These are phyloP conservation scores for Neoniphon sammara DNA, from an alignment of 2,797 vertebrate genomes.

Conservation along the genomic window DNA sequence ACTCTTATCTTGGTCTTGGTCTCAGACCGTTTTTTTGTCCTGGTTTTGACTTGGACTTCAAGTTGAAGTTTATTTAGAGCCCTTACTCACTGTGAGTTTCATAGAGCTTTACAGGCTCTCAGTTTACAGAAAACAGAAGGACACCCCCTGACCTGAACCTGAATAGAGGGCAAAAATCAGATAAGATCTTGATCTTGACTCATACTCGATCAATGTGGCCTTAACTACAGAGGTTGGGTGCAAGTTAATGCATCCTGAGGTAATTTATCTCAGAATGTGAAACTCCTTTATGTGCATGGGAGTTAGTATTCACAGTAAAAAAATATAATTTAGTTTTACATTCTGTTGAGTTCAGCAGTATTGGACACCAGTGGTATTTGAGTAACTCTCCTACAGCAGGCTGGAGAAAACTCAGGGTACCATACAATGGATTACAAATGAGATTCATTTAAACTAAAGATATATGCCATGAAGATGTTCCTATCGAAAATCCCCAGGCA, in stretches of 20 bases:
- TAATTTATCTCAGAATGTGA: slow-evolving; percentile 24
- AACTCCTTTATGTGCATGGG: slow-evolving; percentile 17
- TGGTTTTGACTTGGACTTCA: background rate
- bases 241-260: slow-evolving; percentile 3
- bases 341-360: slow-evolving; percentile 60
- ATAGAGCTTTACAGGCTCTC: too few relatives aligned
- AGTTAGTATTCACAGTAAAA: slow-evolving; percentile 34
- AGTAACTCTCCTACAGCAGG: slow-evolving; percentile 29
- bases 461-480: slow-evolving; percentile 36
- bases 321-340: slow-evolving; percentile 49
- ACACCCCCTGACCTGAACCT: too few relatives aligned
- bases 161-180: too few relatives aligned
- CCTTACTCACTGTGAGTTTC: too few relatives aligned
- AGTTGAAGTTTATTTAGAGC: too few relatives aligned
- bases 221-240: background rate
- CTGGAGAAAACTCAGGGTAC: slow-evolving; percentile 19
- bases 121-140: too few relatives aligned
- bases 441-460: slow-evolving; percentile 44
- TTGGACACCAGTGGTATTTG: slow-evolving; percentile 37
- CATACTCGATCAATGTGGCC: background rate
- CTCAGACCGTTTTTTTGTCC: slow-evolving; percentile 5
- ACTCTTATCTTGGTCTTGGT: background rate
- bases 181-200: background rate
- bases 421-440: slow-evolving; percentile 43
- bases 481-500: slow-evolving; percentile 15